These are phyloP conservation scores for Spheniscus humboldti DNA, from an alignment of 2,797 vertebrate genomes.

Conservation along the genomic window DNA sequence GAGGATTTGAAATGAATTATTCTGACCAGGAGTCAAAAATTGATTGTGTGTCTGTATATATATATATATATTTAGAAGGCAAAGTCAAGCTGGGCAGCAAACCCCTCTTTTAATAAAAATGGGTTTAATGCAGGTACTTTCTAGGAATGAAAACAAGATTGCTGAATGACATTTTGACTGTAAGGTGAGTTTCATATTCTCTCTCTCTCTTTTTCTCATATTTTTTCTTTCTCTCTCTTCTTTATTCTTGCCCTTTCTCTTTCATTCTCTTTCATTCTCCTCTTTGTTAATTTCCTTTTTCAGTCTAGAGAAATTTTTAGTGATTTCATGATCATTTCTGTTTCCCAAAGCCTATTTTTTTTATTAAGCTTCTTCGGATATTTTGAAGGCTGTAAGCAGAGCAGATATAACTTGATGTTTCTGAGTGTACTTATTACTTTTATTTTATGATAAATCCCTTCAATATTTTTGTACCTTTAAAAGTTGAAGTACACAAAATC, in stretches of 20 bases:
- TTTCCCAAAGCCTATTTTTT: slow-evolving; percentile 44
- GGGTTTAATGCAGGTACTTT: slow-evolving; percentile 62
- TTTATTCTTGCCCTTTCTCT: neutral
- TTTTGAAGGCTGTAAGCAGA: slow-evolving; percentile 35
- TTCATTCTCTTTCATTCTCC: neutral
- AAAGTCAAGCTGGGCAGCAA: slow-evolving; percentile 24
- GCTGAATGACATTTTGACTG: slow-evolving; percentile 67
- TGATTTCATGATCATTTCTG: slow-evolving; percentile 26
- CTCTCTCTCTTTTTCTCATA: neutral
- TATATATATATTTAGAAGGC: neutral
- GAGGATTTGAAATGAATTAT: slow-evolving; percentile 64
- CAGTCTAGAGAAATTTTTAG: slow-evolving; percentile 14
- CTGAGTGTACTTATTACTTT: slow-evolving; percentile 7
- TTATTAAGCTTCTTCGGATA: slow-evolving; percentile 40
- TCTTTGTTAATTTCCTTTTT: neutral
- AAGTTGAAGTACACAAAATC: neutral
- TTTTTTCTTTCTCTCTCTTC: neutral
- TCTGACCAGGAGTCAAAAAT: slow-evolving; percentile 59
- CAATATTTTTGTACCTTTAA: neutral
- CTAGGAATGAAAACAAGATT: slow-evolving; percentile 65
- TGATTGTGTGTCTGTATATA: slow-evolving; percentile 37
- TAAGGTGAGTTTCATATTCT: slow-evolving; percentile 63
- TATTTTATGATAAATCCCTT: neutral
- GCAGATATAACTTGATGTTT: slow-evolving; percentile 15
- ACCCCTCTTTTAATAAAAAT: slow-evolving; percentile 70